phyloP scores from a whole-genome alignment of 2,113 vertebrate genomes.

The Pipra filicauda region DNA sequence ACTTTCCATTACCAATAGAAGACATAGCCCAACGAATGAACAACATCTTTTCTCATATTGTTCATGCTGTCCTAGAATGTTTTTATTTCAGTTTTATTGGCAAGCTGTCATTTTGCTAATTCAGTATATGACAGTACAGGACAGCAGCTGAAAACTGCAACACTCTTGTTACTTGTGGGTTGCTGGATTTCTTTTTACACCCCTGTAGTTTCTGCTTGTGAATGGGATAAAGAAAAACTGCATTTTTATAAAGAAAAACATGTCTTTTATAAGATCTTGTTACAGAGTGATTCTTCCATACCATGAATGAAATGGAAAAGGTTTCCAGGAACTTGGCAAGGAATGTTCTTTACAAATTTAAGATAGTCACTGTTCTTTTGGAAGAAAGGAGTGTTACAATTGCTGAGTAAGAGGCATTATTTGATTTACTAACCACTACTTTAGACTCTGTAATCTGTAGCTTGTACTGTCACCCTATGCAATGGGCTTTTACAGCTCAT shows the following conservation, averaged over 20 bases:
- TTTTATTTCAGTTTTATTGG: conserved; percentile 1
- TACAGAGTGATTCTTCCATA: neutral
- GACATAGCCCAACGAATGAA: neutral
- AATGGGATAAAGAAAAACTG: neutral
- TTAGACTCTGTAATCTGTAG: neutral
- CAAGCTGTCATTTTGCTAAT: conserved; percentile 15
- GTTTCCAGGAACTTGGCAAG: neutral
- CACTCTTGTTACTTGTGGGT: neutral
- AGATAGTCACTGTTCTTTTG: neutral
- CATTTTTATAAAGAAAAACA: neutral
- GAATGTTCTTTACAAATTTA: neutral
- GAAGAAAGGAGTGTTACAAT: neutral
- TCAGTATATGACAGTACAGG: neutral
- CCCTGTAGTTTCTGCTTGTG: neutral
- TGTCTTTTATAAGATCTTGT: neutral
- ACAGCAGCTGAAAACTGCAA: neutral
- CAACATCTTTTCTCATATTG: neutral
- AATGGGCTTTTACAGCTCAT: neutral
- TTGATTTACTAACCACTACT: neutral
- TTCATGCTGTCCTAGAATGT: neutral
- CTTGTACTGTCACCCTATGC: neutral
- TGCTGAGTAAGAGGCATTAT: neutral
- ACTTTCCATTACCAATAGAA: neutral
- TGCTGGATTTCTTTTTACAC: neutral
- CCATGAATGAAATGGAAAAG: neutral